A percentile compares a stretch with the other conserved stretches of the same genome.
Conservation (phyloP, 2,888 invertebrate species). For the Diarsia mendica region DNA sequence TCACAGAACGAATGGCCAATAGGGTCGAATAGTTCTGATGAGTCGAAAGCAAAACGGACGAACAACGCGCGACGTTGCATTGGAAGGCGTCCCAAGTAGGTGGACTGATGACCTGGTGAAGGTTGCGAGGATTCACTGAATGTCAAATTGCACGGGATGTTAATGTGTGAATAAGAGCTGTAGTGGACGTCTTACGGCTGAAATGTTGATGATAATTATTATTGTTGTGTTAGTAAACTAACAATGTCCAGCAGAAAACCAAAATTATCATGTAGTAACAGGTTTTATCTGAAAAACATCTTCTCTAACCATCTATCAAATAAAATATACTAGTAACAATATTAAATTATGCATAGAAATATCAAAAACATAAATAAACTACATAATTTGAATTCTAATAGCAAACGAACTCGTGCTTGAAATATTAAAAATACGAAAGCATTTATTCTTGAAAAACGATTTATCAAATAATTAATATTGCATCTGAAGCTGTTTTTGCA, state of each 20-base stretch:
- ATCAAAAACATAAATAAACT: constrained; percentile 8
- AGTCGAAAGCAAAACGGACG: too few relatives aligned
- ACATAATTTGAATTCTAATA: constrained; percentile 1
- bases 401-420: not conserved
- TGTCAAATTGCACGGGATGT: too few relatives aligned
- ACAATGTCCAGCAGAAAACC: not conserved
- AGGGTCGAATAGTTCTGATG: too few relatives aligned
- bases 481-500: constrained; percentile 7
- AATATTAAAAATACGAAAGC: constrained; percentile 29
- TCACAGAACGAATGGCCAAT: too few relatives aligned
- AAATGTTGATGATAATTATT: too few relatives aligned
- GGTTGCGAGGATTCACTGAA: too few relatives aligned
- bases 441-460: constrained; percentile 4
- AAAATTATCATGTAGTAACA: not conserved
- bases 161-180: too few relatives aligned
- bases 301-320: not conserved
- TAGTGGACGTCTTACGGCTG: too few relatives aligned
- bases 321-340: not conserved
- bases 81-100: too few relatives aligned
- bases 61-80: too few relatives aligned
- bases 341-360: not conserved
- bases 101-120: too few relatives aligned
- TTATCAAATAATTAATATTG: constrained; percentile 13
- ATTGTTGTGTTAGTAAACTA: not conserved
- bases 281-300: not conserved